Evolutionary conservation across 2,797 vertebrate species (phyloP).

Genomic region (Gymnopithys bicolor): DNA sequence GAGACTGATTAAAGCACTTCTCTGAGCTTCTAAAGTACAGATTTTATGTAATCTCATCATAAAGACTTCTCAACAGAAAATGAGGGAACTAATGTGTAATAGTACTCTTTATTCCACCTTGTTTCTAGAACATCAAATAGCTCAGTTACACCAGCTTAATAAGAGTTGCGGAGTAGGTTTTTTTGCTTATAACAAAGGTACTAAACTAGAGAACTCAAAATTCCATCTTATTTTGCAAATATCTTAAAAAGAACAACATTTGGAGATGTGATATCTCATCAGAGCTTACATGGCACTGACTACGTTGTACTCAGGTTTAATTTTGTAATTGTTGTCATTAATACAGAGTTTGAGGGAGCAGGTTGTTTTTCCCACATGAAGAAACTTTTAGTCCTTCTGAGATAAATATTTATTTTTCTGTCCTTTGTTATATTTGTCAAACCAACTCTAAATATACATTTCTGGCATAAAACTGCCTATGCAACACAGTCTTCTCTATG

Average conservation of each 20-base stretch:
- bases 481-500: not conserved
- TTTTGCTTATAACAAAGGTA: not conserved
- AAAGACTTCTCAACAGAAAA: not conserved
- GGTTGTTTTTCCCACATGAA: not conserved
- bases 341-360: not conserved
- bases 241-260: not conserved
- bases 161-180: not conserved
- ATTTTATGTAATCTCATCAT: not conserved
- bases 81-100: not conserved
- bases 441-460: not conserved
- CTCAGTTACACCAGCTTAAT: not conserved
- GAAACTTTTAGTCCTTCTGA: not conserved
- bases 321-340: not conserved
- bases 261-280: not conserved
- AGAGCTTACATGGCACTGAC: not conserved
- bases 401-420: conserved; percentile 1
- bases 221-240: not conserved
- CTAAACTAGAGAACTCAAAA: not conserved
- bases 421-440: not conserved
- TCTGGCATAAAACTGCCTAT: not conserved
- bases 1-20: not conserved
- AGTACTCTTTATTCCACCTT: not conserved
- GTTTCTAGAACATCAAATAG: not conserved
- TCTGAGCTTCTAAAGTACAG: not conserved
- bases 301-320: not conserved